Conservation (phyloP, 2,113 vertebrate species). For the Otocyon megalotis region DNA sequence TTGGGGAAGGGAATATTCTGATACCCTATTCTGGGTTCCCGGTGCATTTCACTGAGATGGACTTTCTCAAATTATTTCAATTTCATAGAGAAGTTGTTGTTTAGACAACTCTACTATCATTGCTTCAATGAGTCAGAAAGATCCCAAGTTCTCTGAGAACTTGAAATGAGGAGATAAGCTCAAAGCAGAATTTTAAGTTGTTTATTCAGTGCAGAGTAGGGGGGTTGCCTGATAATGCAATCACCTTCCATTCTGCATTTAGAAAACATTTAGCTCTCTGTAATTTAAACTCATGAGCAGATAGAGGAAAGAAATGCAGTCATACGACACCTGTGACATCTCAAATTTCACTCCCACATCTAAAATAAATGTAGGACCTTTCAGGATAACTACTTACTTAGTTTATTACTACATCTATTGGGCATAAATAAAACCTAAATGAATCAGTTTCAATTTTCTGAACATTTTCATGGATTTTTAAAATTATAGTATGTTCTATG, state of each 20-base stretch:
- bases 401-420: background rate
- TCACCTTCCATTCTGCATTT: background rate
- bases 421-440: background rate
- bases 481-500: background rate
- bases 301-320: background rate
- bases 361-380: background rate
- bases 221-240: background rate
- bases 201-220: background rate
- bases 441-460: background rate
- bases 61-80: conserved; percentile 14
- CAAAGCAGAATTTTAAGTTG: background rate
- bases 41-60: background rate
- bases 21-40: background rate
- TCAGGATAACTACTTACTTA: background rate
- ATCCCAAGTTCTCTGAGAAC: background rate
- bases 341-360: background rate
- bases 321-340: background rate
- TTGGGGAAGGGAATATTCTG: background rate
- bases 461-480: conserved; percentile 6
- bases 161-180: background rate
- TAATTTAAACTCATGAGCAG: background rate
- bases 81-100: conserved; percentile 25
- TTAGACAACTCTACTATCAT: background rate
- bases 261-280: background rate
- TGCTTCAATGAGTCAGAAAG: background rate